phyloP scores from a whole-genome alignment of 2,113 vertebrate genomes.

The Crotalus helleri region DNA sequence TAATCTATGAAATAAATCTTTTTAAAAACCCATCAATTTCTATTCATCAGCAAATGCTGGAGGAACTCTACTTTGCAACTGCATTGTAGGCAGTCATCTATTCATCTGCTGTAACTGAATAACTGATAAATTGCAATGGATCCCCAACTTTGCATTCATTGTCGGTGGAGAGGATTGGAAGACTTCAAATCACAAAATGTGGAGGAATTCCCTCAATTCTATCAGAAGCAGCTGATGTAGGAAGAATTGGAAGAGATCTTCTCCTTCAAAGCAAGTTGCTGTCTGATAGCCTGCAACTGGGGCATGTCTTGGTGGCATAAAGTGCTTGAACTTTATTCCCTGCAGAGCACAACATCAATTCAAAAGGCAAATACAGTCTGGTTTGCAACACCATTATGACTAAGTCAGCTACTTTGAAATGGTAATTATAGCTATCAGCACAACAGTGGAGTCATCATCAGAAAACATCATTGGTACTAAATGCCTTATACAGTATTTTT shows the following conservation, averaged over 20 bases:
- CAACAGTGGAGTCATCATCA: neutral
- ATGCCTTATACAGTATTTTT: neutral
- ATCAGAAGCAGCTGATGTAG: neutral
- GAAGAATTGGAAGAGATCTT: neutral
- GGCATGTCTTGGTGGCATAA: neutral
- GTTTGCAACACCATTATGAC: neutral
- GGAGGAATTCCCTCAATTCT: neutral
- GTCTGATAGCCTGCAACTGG: neutral
- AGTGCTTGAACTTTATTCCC: neutral
- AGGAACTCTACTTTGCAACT: neutral
- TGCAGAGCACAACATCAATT: neutral
- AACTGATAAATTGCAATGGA: neutral
- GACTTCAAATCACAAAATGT: neutral
- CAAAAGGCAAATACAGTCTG: neutral
- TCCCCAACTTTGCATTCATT: neutral
- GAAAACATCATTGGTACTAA: neutral
- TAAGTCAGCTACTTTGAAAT: neutral
- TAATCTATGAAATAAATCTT: neutral
- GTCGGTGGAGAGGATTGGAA: neutral
- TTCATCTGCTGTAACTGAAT: neutral
- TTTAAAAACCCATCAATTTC: neutral
- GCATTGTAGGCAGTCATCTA: neutral
- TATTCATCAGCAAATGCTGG: neutral
- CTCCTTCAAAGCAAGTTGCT: neutral
- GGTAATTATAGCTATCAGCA: neutral